Evolutionary conservation across 2,888 invertebrate genomes (phyloP), one percentile per base, ranked within the genome.

Genomic region (Hetaerina titia): DNA sequence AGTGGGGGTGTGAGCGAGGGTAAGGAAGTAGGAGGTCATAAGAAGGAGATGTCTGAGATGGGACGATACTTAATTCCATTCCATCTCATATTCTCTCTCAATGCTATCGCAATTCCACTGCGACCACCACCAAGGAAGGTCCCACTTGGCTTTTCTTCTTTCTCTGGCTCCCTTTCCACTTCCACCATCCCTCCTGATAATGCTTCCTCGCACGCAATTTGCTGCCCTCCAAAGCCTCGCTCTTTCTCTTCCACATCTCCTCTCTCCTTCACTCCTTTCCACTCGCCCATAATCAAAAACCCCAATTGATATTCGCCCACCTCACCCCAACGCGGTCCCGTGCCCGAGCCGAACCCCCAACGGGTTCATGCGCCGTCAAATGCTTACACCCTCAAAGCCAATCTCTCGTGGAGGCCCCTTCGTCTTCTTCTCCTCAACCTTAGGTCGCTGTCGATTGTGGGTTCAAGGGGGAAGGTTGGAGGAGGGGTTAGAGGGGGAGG

Each of bases 341-440:
- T 11, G 13, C 31, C 81, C 31, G 4, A 25, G 81, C 81, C 69
- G 13, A 31, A 31, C 74, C 22, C 81, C 13, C 25, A 81, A 81
- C 19, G 81, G 81, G 81, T 81, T 81, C 25, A 81, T 81, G 81
- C 81, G 31, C 81, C 81, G 31, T 81, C 81, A 81, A 81, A 81
- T 31, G 25, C 31, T 31, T 15, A 13, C 81, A 13, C 81, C 81
- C 81, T 22, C 81, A 74, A 81, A 81, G 81, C 81, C 81, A 81
- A 81, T 81, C 81, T 81, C 31, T 2, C 25, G 11, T 31, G 25
- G 13, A 15, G 81, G 81, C 25, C 31, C 31, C 81, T 81, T 81
- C 81, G 69, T 69, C 69, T 69, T 69, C 22, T n/a, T 31, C 22
- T n/a, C 25, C 81, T 60, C 11, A 17, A 17, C 60, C 60, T 13